Conservation (phyloP, 2,797 vertebrate species). For the Pristis pectinata region DNA sequence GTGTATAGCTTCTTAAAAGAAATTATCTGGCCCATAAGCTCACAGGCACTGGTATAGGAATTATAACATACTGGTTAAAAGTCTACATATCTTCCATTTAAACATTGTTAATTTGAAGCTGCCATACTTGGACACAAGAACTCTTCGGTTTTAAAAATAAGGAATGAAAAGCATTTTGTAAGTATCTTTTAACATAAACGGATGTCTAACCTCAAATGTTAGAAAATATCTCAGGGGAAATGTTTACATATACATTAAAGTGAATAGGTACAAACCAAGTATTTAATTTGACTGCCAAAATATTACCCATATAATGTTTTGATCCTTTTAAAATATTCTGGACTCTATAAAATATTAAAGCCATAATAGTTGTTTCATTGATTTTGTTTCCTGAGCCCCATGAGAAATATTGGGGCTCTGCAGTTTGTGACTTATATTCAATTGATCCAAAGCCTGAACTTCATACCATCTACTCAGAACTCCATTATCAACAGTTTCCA, state of each 20-base stretch:
- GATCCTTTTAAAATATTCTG: neutral
- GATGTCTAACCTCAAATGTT: neutral
- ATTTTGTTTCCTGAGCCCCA: neutral
- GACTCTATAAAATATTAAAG: neutral
- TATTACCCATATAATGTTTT: neutral
- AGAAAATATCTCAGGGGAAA: neutral
- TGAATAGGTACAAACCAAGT: neutral
- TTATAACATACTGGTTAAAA: neutral
- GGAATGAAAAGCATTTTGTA: too few relatives aligned
- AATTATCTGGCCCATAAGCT: neutral
- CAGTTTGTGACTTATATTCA: neutral
- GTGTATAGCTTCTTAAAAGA: neutral
- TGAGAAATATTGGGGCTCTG: neutral
- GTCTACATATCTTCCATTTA: neutral
- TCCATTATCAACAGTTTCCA: slow-evolving; percentile 24
- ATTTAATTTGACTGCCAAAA: neutral
- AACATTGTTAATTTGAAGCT: neutral
- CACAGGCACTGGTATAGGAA: neutral
- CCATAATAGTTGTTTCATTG: neutral
- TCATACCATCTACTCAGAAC: neutral
- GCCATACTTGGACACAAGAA: neutral
- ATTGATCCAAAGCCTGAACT: neutral
- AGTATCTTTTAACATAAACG: neutral
- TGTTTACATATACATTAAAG: neutral
- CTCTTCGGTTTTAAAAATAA: neutral